These are phyloP conservation scores for Hymenopus coronatus DNA, from an alignment of 2,888 invertebrate genomes.

Conservation along the genomic window DNA sequence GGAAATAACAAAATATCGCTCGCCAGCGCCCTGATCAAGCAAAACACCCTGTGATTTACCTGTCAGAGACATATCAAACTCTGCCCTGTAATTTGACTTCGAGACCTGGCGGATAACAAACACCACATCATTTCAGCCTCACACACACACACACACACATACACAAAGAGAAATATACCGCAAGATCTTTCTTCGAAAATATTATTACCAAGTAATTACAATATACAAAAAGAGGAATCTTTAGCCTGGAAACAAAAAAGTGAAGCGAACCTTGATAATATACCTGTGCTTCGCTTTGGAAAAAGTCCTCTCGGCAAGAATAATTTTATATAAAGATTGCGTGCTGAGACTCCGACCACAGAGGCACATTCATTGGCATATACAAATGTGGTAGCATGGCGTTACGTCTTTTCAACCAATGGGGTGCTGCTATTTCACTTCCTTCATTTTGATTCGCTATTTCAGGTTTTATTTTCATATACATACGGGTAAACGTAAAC, in stretches of 20 bases:
- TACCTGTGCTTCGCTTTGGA: background rate
- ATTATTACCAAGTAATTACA: constrained; percentile 26
- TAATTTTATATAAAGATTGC: background rate
- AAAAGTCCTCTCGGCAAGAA: background rate
- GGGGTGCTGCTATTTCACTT: background rate
- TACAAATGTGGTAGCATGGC: background rate
- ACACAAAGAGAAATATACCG: background rate
- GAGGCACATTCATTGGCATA: background rate
- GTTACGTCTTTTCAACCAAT: background rate
- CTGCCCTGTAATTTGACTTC: constrained; percentile 27
- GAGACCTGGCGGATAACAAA: background rate
- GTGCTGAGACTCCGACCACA: background rate
- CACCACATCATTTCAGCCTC: background rate
- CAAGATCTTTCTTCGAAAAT: constrained; percentile 3
- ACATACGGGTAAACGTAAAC: background rate
- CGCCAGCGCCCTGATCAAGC: background rate
- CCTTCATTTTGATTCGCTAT: background rate
- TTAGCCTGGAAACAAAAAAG: background rate
- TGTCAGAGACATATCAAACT: constrained; percentile 28
- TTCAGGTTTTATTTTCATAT: background rate
- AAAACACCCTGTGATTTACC: constrained; percentile 14
- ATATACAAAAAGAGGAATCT: background rate
- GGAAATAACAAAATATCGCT: background rate
- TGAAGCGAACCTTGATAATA: background rate
- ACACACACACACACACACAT: background rate